phyloP scores from a whole-genome alignment of 2,113 vertebrate genomes.

The Heteronetta atricapilla region DNA sequence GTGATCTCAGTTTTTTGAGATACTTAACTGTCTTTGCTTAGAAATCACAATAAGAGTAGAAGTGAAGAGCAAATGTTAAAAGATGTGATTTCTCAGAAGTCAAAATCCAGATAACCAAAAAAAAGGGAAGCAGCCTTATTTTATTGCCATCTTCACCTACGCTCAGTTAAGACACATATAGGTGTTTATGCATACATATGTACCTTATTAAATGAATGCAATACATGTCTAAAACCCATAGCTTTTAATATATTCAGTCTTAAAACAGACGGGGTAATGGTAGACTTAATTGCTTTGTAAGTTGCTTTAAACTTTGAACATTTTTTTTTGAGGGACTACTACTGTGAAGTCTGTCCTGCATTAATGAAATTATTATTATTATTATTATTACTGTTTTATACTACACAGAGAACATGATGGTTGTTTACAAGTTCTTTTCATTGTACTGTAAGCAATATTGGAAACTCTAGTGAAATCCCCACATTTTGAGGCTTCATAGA shows the following conservation, averaged over 20 bases:
- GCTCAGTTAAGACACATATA: not conserved
- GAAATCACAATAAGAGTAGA: not conserved
- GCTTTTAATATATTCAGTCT: not conserved
- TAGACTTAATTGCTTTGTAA: not conserved
- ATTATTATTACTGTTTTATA: not conserved
- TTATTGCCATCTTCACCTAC: not conserved
- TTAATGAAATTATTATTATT: not conserved
- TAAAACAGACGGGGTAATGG: not conserved
- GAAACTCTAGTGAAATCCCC: not conserved
- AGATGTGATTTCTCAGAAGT: not conserved
- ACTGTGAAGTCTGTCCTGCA: not conserved
- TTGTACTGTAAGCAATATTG: not conserved
- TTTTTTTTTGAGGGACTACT: not conserved
- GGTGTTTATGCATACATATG: not conserved
- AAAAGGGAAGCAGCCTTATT: not conserved
- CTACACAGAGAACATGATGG: not conserved
- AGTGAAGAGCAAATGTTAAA: not conserved
- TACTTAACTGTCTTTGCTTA: not conserved
- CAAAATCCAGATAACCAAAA: not conserved
- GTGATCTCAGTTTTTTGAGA: not conserved
- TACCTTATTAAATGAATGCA: not conserved
- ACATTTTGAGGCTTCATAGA: not conserved
- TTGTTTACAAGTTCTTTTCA: not conserved
- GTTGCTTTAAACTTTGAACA: not conserved
- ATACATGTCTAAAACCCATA: not conserved